These are phyloP conservation scores for Caprella mutica DNA, from an alignment of 2,888 invertebrate species.

Conservation along the genomic window DNA sequence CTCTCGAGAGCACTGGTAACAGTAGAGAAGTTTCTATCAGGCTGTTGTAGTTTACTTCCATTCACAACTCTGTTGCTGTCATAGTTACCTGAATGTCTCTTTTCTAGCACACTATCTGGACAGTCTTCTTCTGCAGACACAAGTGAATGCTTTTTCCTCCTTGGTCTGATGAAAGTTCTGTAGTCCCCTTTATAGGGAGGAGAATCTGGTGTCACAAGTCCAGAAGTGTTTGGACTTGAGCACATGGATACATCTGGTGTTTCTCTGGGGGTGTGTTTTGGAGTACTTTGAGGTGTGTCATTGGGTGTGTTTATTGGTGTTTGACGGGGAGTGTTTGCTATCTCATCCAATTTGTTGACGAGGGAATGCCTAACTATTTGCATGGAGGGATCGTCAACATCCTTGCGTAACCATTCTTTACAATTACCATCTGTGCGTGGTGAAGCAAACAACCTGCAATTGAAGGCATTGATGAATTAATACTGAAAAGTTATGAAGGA, in stretches of 20 bases:
- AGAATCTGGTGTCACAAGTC: constrained; percentile 30
- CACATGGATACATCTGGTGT: constrained; percentile 23
- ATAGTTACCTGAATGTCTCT: background rate
- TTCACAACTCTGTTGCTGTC: no score
- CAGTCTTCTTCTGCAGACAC: background rate
- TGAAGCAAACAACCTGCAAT: constrained; percentile 30
- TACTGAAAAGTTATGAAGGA: background rate
- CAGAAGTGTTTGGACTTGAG: constrained; percentile 27
- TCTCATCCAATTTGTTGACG: constrained; percentile 30
- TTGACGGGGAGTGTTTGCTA: constrained; percentile 11
- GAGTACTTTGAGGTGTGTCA: constrained; percentile 2
- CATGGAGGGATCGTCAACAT: constrained; percentile 27
- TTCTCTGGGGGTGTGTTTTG: constrained; percentile 11
- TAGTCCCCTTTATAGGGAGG: constrained; percentile 32
- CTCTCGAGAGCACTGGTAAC: background rate
- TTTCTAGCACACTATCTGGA: constrained; percentile 5
- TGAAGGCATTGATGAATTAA: no score
- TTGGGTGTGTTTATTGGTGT: constrained; percentile 2
- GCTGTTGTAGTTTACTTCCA: no score
- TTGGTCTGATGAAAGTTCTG: constrained; percentile 29
- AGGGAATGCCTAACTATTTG: constrained; percentile 17
- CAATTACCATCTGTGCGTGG: constrained; percentile 20
- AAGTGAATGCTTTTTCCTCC: constrained; percentile 15
- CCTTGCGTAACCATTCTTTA: constrained; percentile 27
- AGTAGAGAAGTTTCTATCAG: background rate